A percentile compares a stretch with the other conserved stretches of the same genome.
Conservation (phyloP, 2,888 invertebrate genomes). For the Torymus texanus region DNA sequence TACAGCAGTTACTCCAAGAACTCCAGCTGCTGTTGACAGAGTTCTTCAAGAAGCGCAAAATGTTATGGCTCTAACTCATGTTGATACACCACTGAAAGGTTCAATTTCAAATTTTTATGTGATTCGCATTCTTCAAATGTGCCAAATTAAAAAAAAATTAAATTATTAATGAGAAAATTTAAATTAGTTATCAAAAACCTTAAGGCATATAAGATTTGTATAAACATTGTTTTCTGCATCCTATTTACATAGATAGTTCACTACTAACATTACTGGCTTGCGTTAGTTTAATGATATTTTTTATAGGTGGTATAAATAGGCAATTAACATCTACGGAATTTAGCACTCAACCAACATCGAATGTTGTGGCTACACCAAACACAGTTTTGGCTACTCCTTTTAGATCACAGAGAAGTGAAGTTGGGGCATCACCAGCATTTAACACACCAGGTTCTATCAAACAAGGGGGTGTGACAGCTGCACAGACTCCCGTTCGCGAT, state of each 20-base stretch:
- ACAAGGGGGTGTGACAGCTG: conserved; percentile 76
- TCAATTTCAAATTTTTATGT: background rate
- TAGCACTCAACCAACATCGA: conserved; percentile 85
- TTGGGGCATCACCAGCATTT: conserved; percentile 74
- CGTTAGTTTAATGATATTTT: background rate
- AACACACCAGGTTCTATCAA: conserved; percentile 79
- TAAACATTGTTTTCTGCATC: too few relatives aligned
- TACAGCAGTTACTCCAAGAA: conserved; percentile 85
- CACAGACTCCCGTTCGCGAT: conserved; percentile 82
- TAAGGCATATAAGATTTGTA: too few relatives aligned
- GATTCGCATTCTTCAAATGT: too few relatives aligned
- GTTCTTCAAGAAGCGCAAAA: conserved; percentile 97
- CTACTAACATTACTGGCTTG: too few relatives aligned
- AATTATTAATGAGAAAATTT: background rate
- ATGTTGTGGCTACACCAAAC: conserved; percentile 88
- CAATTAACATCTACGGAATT: conserved; percentile 94
- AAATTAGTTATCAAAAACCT: background rate
- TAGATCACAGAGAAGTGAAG: conserved; percentile 82
- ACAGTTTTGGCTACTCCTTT: conserved; percentile 93
- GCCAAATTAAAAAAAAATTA: background rate
- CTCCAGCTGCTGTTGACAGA: conserved; percentile 90
- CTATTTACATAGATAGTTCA: too few relatives aligned
- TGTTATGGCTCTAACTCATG: conserved; percentile 97
- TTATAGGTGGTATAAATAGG: conserved; percentile 90
- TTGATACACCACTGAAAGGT: conserved; percentile 96